Evolutionary conservation across 2,888 invertebrate genomes (phyloP).

Genomic region (Ectemnius lituratus): DNA sequence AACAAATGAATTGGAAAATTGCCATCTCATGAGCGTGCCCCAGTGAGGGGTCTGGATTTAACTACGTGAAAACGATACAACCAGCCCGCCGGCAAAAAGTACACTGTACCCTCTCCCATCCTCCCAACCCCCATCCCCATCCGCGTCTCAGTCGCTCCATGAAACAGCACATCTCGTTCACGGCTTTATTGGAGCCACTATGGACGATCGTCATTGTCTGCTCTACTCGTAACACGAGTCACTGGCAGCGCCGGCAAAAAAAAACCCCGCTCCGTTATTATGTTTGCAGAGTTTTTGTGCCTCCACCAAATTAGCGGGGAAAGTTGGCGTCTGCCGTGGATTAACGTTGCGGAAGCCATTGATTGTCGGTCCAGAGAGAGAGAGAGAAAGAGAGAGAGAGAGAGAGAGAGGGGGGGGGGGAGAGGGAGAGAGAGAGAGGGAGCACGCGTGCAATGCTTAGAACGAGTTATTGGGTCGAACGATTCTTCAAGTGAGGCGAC

Average conservation of each 20-base stretch:
- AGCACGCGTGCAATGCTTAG: too few species aligned
- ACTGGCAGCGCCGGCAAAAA: not conserved
- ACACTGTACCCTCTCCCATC: conserved; percentile 4
- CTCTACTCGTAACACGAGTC: not conserved
- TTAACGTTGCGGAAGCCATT: too few species aligned
- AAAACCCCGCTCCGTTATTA: not conserved
- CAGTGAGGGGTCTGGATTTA: conserved; percentile 25
- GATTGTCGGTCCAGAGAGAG: too few species aligned
- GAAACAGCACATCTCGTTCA: conserved; percentile 1
- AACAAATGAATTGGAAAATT: conserved; percentile 48
- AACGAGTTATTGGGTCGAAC: too few species aligned
- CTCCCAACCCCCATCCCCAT: not conserved
- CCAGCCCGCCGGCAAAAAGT: conserved; percentile 23
- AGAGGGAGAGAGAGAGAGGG: too few species aligned
- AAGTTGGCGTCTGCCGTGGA: too few species aligned
- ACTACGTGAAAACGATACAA: conserved; percentile 44
- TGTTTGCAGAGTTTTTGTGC: not conserved
- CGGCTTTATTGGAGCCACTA: conserved; percentile 1
- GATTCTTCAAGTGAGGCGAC: too few species aligned
- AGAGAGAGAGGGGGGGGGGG: too few species aligned
- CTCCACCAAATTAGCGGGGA: too few species aligned
- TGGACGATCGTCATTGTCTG: not conserved
- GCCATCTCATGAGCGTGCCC: conserved; percentile 36
- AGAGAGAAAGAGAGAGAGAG: too few species aligned
- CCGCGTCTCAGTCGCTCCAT: conserved; percentile 1